phyloP scores from a whole-genome alignment of 2,888 invertebrate species.

The Ptychoptera contaminata region DNA sequence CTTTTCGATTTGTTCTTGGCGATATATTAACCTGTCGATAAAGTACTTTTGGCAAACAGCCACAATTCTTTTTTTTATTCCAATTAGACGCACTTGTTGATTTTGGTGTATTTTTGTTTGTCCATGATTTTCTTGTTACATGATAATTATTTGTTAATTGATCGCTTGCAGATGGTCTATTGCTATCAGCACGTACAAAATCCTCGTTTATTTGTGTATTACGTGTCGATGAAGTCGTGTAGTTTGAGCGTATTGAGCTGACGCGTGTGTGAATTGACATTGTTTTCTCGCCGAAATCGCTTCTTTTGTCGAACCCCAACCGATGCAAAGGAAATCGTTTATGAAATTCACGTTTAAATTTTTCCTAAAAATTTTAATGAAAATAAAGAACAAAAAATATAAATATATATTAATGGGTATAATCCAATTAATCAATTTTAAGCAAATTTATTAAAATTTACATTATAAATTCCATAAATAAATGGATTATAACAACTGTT shows the following conservation, averaged over 20 bases:
- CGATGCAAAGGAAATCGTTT: constrained; percentile 46
- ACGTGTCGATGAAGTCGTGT: constrained; percentile 15
- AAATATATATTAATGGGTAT: constrained; percentile 11
- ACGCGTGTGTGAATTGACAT: constrained; percentile 28
- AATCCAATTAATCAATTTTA: constrained; percentile 8
- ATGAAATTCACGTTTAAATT: constrained; percentile 63
- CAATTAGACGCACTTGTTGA: no score
- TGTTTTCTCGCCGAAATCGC: constrained; percentile 23
- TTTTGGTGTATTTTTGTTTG: neutral
- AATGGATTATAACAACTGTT: constrained; percentile 84
- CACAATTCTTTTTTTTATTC: constrained; percentile 5
- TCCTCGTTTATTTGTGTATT: neutral
- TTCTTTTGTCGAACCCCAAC: constrained; percentile 20
- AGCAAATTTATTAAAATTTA: constrained; percentile 33
- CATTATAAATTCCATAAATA: constrained; percentile 79
- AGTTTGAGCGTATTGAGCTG: constrained; percentile 27
- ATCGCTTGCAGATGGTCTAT: no score
- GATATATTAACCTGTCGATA: constrained; percentile 1
- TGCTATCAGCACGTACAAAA: no score
- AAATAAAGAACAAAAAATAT: neutral
- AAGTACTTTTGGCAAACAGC: constrained; percentile 3
- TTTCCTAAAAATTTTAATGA: constrained; percentile 40
- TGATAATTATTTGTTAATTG: neutral
- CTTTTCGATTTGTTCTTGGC: neutral
- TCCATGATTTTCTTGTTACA: neutral